phyloP scores from a whole-genome alignment of 2,888 invertebrate species.

The Oscheius sp. region DNA sequence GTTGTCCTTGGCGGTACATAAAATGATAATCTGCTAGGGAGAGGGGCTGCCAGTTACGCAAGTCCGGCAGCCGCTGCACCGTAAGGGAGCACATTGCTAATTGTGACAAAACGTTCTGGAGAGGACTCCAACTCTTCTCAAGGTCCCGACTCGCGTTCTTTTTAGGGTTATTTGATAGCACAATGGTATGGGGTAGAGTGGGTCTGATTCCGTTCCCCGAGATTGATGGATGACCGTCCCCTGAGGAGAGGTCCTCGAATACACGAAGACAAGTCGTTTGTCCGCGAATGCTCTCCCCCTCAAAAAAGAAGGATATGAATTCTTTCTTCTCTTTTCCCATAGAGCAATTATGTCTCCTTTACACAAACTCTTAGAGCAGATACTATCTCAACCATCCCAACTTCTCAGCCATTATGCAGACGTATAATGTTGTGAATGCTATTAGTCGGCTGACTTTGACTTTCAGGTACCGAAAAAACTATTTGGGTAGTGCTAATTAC shows the following conservation, averaged over 20 bases:
- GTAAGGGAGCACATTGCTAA: neutral
- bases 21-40: constrained; percentile 40
- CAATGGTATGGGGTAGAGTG: constrained; percentile 22
- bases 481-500: too few relatives aligned
- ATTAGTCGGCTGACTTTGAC: too few relatives aligned
- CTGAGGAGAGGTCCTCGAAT: constrained; percentile 26
- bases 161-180: constrained; percentile 15
- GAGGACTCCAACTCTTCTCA: neutral
- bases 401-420: too few relatives aligned
- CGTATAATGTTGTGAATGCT: too few relatives aligned
- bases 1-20: constrained; percentile 46
- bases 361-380: too few relatives aligned
- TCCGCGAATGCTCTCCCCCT: neutral
- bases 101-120: constrained; percentile 3
- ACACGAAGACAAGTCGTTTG: constrained; percentile 37
- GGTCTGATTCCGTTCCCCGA: constrained; percentile 8
- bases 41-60: constrained; percentile 36
- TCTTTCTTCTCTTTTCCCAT: constrained; percentile 4
- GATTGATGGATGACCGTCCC: constrained; percentile 31
- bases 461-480: too few relatives aligned
- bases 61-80: constrained; percentile 30
- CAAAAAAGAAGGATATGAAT: constrained; percentile 30
- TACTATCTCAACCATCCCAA: too few relatives aligned
- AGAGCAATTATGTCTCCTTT: neutral
- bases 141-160: constrained; percentile 1